Conservation (phyloP, 2,113 vertebrate genomes). For the Stigmatopora argus region DNA sequence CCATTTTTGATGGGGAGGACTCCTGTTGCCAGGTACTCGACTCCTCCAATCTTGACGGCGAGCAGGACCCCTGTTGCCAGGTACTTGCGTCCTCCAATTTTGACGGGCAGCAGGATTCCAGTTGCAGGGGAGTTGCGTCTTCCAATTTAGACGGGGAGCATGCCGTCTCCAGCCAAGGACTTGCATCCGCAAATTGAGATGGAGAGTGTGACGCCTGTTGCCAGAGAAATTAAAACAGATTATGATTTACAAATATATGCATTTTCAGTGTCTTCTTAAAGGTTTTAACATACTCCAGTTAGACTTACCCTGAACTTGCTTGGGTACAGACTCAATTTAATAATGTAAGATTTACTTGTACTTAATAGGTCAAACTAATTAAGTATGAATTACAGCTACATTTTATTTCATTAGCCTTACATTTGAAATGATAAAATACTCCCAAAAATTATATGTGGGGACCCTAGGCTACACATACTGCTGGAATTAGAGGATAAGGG, state of each 20-base stretch:
- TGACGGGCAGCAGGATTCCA: too few species aligned
- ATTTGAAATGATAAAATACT: slow-evolving; percentile 19
- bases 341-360: too few species aligned
- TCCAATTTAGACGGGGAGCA: too few species aligned
- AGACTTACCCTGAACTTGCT: neutral
- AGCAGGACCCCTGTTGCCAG: too few species aligned
- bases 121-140: too few species aligned
- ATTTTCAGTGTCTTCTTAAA: slow-evolving; percentile 8
- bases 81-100: slow-evolving; percentile 82
- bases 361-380: too few species aligned
- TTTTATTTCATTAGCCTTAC: slow-evolving; percentile 44
- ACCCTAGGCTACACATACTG: neutral
- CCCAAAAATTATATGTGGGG: neutral
- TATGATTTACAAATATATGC: slow-evolving; percentile 17
- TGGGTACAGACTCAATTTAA: neutral
- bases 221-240: slow-evolving; percentile 66
- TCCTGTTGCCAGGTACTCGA: slow-evolving; percentile 72
- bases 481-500: neutral
- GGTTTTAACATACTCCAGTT: neutral
- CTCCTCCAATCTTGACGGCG: too few species aligned
- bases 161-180: slow-evolving; percentile 51
- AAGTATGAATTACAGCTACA: too few species aligned
- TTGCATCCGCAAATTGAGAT: slow-evolving; percentile 87
- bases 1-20: slow-evolving; percentile 90
- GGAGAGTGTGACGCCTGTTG: slow-evolving; percentile 86